Percentiles rank a stretch among this genome's conserved stretches.
Conservation (phyloP, 2,113 vertebrate species). For the Leuciscus idus region DNA sequence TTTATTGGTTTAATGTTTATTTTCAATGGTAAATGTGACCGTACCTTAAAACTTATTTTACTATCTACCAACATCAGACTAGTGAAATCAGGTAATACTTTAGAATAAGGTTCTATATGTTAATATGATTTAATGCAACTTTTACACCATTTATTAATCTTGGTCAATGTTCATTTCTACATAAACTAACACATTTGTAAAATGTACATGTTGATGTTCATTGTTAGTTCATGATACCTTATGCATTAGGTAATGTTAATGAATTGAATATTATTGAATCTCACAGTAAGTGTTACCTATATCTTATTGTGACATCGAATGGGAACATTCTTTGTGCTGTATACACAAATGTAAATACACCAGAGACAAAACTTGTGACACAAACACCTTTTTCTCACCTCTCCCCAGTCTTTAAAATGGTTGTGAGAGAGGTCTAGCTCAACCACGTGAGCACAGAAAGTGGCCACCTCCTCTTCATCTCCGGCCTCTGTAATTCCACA, state of each 20-base stretch:
- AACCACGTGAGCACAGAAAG: slow-evolving; percentile 92
- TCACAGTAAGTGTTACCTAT: neutral
- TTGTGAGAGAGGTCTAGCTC: slow-evolving; percentile 96
- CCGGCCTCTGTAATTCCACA: slow-evolving; percentile 92
- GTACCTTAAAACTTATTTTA: neutral
- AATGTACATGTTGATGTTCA: neutral
- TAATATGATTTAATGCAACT: neutral
- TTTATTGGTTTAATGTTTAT: too few relatives aligned
- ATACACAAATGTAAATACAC: neutral
- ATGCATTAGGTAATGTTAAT: neutral
- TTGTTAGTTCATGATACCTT: neutral
- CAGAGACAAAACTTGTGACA: neutral
- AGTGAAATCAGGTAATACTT: neutral
- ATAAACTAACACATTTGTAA: neutral
- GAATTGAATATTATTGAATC: neutral
- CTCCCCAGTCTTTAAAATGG: slow-evolving; percentile 91
- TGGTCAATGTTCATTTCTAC: neutral
- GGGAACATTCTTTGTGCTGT: neutral
- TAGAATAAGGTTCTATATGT: neutral
- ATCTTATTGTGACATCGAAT: neutral
- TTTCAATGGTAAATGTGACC: neutral
- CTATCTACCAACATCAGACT: neutral
- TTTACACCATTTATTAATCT: neutral
- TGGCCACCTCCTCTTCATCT: slow-evolving; percentile 86
- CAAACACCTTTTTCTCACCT: slow-evolving; percentile 75